These are phyloP conservation scores for Scaptomyza pallida DNA, from an alignment of 1,140 invertebrate species.

Conservation along the genomic window DNA sequence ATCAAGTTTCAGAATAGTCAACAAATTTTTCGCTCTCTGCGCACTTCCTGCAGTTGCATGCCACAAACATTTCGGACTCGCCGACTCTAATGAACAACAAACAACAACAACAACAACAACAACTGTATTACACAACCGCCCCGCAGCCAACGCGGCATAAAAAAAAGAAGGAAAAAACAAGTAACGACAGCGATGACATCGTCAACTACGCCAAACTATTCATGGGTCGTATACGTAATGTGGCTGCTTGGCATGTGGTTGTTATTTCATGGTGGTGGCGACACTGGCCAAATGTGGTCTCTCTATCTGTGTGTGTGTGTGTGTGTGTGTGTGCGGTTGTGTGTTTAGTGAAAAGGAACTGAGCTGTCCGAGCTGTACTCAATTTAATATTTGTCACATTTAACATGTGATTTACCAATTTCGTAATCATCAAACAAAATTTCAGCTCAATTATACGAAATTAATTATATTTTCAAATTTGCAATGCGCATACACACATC, in stretches of 20 bases:
- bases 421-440: not conserved
- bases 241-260: slow-evolving; percentile 17
- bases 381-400: not conserved
- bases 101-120: slow-evolving; percentile 12
- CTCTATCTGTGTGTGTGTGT: not conserved
- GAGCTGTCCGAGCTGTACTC: not conserved
- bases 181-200: slow-evolving; percentile 46
- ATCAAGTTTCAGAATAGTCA: too few species aligned
- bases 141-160: not conserved
- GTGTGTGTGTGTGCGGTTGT: not conserved
- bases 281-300: not conserved
- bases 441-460: not conserved
- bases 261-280: not conserved
- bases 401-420: slow-evolving; percentile 24
- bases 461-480: slow-evolving; percentile 3
- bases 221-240: slow-evolving; percentile 73
- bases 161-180: slow-evolving; percentile 6
- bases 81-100: slow-evolving; percentile 68
- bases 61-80: slow-evolving; percentile 68
- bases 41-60: slow-evolving; percentile 67
- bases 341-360: not conserved
- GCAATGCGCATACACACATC: not conserved
- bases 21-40: slow-evolving; percentile 20
- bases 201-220: slow-evolving; percentile 72
- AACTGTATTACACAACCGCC: slow-evolving; percentile 11